A percentile compares a stretch with the other conserved stretches of the same genome.
phyloP scores from a whole-genome alignment of 1,140 invertebrate genomes.

The Brachionus calyciflorus region DNA sequence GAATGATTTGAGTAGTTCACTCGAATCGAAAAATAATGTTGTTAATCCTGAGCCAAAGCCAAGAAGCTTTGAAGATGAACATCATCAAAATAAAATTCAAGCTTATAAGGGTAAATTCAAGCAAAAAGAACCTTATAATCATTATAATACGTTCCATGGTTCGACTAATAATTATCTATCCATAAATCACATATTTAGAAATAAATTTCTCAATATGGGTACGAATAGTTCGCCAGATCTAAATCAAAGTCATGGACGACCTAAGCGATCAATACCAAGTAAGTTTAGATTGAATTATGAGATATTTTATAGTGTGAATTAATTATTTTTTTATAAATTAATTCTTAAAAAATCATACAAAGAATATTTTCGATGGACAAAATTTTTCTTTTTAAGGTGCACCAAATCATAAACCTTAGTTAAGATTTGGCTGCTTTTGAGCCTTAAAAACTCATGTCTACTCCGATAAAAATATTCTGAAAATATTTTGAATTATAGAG shows the following conservation, averaged over 20 bases:
- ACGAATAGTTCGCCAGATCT: constrained; percentile 45
- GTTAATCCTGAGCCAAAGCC: background rate
- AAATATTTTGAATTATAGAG: no score
- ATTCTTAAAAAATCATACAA: no score
- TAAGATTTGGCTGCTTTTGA: no score
- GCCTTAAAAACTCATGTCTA: no score
- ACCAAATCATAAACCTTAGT: no score
- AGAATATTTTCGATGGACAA: no score
- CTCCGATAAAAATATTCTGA: no score
- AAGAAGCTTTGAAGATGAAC: constrained; percentile 45
- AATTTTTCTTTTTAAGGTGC: no score
- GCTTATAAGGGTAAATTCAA: constrained; percentile 19
- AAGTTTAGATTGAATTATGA: no score
- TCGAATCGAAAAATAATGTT: background rate
- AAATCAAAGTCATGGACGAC: background rate
- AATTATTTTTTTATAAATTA: background rate
- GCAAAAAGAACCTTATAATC: background rate
- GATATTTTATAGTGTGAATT: background rate
- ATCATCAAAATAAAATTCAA: constrained; percentile 28
- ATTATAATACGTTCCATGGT: constrained; percentile 44
- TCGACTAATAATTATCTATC: constrained; percentile 28
- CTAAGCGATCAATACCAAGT: constrained; percentile 10
- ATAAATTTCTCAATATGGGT: constrained; percentile 17
- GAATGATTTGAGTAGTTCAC: background rate
- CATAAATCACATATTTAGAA: background rate